A percentile compares a stretch with the other conserved stretches of the same genome.
Conservation (phyloP, 1,140 invertebrate genomes). For the Cherax quadricarinatus region DNA sequence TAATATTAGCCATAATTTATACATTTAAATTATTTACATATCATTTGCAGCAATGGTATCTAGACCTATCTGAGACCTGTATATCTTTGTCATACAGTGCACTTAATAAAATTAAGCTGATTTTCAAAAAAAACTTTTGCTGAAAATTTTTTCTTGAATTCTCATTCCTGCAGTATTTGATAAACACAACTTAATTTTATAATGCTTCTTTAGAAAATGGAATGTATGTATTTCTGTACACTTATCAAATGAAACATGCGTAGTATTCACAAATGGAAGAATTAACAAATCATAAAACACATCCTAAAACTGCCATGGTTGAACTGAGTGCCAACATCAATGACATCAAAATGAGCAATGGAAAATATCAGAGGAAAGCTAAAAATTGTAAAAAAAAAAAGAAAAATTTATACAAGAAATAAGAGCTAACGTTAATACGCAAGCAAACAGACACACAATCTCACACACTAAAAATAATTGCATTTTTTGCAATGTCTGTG, state of each 20-base stretch:
- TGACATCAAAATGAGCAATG: neutral
- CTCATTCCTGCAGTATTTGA: neutral
- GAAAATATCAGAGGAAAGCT: neutral
- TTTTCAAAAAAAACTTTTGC: neutral
- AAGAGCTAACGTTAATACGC: neutral
- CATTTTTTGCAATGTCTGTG: neutral
- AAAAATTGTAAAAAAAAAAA: neutral
- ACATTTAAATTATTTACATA: no score
- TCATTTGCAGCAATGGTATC: no score
- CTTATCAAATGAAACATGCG: neutral
- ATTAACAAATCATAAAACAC: neutral
- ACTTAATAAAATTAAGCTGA: neutral
- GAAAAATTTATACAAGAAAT: neutral
- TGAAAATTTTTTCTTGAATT: neutral
- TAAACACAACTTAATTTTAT: neutral
- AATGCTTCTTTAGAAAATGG: neutral
- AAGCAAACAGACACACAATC: neutral
- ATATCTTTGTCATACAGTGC: neutral
- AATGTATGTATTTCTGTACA: slow-evolving; percentile 14
- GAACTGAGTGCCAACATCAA: neutral
- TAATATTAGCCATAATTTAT: no score
- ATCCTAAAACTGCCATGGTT: slow-evolving; percentile 2
- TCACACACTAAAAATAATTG: neutral
- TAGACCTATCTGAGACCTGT: no score
- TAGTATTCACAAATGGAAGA: slow-evolving; percentile 3